phyloP scores from a whole-genome alignment of 1,140 invertebrate genomes.

The Drosophila eugracilis region DNA sequence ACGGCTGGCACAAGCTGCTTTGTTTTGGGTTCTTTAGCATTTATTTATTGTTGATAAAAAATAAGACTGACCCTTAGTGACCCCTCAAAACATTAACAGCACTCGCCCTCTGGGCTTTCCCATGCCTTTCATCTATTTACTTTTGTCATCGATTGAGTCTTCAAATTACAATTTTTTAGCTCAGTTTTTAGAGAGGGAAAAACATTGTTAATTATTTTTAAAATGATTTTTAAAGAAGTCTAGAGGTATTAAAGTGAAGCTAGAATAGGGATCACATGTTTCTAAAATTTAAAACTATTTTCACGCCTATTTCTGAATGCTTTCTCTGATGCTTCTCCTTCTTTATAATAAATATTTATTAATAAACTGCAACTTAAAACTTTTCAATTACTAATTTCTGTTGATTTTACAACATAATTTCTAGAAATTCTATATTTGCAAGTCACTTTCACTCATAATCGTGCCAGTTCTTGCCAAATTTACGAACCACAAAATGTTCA shows the following conservation, averaged over 20 bases:
- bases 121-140: constrained; percentile 10
- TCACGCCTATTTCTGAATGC: no score
- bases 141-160: constrained; percentile 14
- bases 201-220: no score
- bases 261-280: no score
- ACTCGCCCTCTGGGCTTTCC: constrained; percentile 14
- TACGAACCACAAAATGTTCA: constrained; percentile 20
- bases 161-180: constrained; percentile 9
- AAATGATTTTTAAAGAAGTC: no score
- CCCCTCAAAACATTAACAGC: constrained; percentile 24
- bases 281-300: no score
- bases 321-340: no score
- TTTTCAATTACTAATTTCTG: constrained; percentile 1
- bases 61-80: constrained; percentile 64
- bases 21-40: constrained; percentile 55
- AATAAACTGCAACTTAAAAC: background rate
- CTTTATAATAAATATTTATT: background rate
- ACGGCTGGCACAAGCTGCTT: constrained; percentile 25
- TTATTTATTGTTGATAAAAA: constrained; percentile 72
- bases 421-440: background rate
- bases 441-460: constrained; percentile 11
- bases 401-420: background rate
- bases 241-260: no score
- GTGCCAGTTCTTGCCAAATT: background rate
- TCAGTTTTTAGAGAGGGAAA: no score